Conservation (phyloP, 2,888 invertebrate species). For the Brenthis ino region DNA sequence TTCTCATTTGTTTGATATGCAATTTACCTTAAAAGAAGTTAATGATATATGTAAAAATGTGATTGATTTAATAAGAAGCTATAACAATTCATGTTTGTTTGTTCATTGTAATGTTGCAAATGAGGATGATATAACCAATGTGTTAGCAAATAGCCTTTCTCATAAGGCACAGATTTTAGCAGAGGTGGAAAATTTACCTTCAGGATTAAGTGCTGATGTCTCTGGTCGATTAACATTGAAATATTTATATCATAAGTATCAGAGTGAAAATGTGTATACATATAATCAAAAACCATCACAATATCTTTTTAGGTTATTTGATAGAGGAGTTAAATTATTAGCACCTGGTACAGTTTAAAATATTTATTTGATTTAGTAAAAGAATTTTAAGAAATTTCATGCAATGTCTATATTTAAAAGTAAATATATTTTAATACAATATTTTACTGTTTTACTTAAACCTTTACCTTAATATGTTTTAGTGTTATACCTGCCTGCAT, state of each 20-base stretch:
- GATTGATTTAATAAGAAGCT: constrained; percentile 59
- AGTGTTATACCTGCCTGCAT: too few species aligned
- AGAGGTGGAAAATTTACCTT: constrained; percentile 85
- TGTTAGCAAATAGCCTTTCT: constrained; percentile 83
- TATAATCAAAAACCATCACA: constrained; percentile 57
- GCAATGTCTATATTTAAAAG: too few species aligned
- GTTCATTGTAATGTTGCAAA: constrained; percentile 83
- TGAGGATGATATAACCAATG: constrained; percentile 80
- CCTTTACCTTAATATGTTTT: too few species aligned
- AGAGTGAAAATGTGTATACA: constrained; percentile 53
- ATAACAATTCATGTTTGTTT: constrained; percentile 67
- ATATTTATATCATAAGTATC: constrained; percentile 64
- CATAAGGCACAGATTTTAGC: constrained; percentile 85
- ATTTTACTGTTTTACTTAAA: too few species aligned
- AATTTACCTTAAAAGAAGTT: constrained; percentile 77
- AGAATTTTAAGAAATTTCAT: not conserved
- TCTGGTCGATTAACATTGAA: constrained; percentile 85
- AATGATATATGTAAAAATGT: constrained; percentile 75
- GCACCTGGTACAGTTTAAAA: constrained; percentile 83
- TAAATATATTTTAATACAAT: too few species aligned
- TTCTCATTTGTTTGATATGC: constrained; percentile 86
- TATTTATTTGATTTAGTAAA: not conserved
- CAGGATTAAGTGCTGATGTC: constrained; percentile 88
- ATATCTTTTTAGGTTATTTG: constrained; percentile 87
- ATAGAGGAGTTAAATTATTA: constrained; percentile 88